These are phyloP conservation scores for Ashinkailepas kermadecensis DNA, from an alignment of 2,888 invertebrate species.

Conservation along the genomic window DNA sequence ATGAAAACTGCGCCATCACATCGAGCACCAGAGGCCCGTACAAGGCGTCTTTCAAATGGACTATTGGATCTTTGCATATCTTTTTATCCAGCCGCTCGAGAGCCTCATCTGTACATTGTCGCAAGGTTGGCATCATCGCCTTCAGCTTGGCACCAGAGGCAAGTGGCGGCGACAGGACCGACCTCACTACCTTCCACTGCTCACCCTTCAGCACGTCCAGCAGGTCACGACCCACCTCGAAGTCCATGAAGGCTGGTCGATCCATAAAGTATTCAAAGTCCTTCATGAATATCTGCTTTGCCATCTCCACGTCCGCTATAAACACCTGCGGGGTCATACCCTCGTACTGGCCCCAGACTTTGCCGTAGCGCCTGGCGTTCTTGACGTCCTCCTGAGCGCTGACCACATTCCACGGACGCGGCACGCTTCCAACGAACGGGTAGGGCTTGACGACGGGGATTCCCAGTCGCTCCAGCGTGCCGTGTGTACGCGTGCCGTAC, in stretches of 20 bases:
- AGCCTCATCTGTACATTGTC: background rate
- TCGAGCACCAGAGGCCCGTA: background rate
- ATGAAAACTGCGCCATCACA: background rate
- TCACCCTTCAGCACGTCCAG: background rate
- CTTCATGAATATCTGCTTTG: background rate
- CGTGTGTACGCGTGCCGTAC: background rate
- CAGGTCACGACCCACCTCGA: background rate
- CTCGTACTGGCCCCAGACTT: background rate
- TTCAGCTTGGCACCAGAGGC: background rate
- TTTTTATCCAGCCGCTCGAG: background rate
- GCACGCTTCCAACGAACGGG: background rate
- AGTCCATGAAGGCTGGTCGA: background rate
- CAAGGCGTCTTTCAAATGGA: background rate
- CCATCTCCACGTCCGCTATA: background rate
- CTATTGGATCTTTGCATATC: background rate
- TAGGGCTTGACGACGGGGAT: background rate
- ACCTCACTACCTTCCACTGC: background rate
- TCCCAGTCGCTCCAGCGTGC: slow-evolving; percentile 4
- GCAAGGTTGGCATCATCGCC: background rate
- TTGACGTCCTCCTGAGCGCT: background rate
- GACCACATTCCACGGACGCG: background rate
- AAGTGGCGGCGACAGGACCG: background rate
- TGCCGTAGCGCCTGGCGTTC: background rate
- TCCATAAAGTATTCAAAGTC: background rate
- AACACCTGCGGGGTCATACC: background rate